Conservation (phyloP, 2,888 invertebrate species). For the Polylopha cassiicola region DNA sequence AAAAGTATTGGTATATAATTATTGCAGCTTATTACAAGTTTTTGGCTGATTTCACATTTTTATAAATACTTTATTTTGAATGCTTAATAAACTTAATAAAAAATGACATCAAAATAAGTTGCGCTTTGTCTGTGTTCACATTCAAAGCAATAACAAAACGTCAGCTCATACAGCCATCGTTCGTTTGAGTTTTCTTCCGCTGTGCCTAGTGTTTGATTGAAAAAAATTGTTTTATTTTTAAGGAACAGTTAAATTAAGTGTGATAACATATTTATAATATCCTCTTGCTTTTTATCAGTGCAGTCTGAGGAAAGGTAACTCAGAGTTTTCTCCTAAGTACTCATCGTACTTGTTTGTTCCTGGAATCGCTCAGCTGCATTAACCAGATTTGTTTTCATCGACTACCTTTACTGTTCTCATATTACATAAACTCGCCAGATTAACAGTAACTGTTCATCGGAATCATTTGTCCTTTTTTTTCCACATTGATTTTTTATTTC, state of each 20-base stretch:
- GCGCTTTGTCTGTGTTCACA: background rate
- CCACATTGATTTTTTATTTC: constrained; percentile 73
- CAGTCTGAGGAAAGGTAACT: constrained; percentile 14
- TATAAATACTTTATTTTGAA: too few species aligned
- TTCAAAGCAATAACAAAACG: constrained; percentile 41
- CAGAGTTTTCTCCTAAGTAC: constrained; percentile 14
- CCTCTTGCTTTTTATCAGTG: constrained; percentile 1
- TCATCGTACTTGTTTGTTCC: constrained; percentile 17
- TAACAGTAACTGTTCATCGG: constrained; percentile 5
- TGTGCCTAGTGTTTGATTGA: constrained; percentile 60
- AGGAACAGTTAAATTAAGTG: constrained; percentile 33
- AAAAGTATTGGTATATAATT: too few species aligned
- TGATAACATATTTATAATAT: constrained; percentile 8
- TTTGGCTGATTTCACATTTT: too few species aligned
- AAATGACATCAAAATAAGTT: too few species aligned
- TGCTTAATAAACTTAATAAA: too few species aligned
- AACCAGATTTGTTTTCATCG: constrained; percentile 8
- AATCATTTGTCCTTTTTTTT: constrained; percentile 31
- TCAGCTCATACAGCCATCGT: constrained; percentile 33
- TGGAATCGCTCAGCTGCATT: constrained; percentile 12
- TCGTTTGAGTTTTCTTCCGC: constrained; percentile 67
- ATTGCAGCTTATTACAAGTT: too few species aligned
- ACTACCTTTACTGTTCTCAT: constrained; percentile 2
- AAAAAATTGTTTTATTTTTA: constrained; percentile 35
- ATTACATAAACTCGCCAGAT: constrained; percentile 7